phyloP scores from a whole-genome alignment of 2,797 vertebrate species.

The Decapterus maruadsi region DNA sequence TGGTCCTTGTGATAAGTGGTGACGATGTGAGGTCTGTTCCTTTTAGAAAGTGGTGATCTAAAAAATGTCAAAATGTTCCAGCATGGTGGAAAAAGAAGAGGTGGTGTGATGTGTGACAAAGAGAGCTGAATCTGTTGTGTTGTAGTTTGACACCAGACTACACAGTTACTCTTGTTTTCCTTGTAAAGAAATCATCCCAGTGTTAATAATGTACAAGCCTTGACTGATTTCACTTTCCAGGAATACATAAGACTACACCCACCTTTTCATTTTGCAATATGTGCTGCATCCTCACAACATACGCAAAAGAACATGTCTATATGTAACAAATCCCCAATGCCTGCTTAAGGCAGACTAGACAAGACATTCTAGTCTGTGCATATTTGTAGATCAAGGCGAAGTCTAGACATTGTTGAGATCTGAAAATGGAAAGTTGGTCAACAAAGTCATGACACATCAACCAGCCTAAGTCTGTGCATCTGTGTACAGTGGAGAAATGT shows the following conservation, averaged over 20 bases:
- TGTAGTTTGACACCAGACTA: background rate
- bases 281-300: slow-evolving; percentile 5
- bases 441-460: slow-evolving; percentile 26
- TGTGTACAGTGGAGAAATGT: background rate
- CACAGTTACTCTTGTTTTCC: background rate
- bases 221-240: background rate
- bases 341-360: slow-evolving; percentile 17
- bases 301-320: slow-evolving; percentile 1
- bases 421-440: slow-evolving; percentile 40
- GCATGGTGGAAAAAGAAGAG: slow-evolving; percentile 20
- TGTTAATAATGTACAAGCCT: slow-evolving; percentile 5
- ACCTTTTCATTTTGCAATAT: background rate
- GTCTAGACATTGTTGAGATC: slow-evolving; percentile 10
- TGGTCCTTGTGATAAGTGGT: slow-evolving; percentile 61
- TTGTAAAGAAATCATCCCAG: background rate
- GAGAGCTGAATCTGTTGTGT: background rate
- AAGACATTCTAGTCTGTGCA: slow-evolving; percentile 28
- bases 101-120: background rate
- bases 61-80: slow-evolving; percentile 44
- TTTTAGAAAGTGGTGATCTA: slow-evolving; percentile 21
- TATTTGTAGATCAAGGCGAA: slow-evolving; percentile 39
- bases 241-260: background rate
- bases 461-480: background rate
- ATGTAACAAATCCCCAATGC: background rate
- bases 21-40: slow-evolving; percentile 28